Conservation (phyloP, 2,888 invertebrate species). For the Halocaridina rubra region DNA sequence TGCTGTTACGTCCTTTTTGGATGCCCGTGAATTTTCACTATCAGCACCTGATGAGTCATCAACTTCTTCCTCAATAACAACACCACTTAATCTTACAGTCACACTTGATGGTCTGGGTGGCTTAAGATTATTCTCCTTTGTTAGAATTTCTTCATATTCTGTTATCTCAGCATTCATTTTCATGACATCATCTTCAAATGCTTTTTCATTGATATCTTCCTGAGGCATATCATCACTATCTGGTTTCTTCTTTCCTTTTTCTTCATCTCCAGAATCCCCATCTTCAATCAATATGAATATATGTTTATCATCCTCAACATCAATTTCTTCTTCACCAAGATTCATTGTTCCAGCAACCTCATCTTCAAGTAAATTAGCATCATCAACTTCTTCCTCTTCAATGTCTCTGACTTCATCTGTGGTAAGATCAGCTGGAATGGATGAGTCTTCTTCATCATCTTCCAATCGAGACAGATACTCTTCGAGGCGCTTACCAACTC, state of each 20-base stretch:
- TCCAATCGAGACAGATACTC: constrained; percentile 49
- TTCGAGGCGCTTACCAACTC: constrained; percentile 48
- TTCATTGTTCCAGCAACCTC: background rate
- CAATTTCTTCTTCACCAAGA: background rate
- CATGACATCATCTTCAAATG: background rate
- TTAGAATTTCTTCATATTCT: background rate
- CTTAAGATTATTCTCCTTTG: background rate
- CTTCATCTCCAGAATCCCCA: background rate
- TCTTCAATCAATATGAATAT: constrained; percentile 44
- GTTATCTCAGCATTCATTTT: background rate
- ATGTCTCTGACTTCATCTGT: background rate
- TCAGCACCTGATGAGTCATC: background rate
- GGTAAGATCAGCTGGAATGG: background rate
- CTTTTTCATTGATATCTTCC: background rate
- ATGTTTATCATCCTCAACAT: constrained; percentile 12
- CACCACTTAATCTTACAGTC: background rate
- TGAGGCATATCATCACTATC: background rate
- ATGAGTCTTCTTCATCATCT: constrained; percentile 23
- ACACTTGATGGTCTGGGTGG: background rate
- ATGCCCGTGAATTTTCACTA: background rate
- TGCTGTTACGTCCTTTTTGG: no score
- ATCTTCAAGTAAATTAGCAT: constrained; percentile 12
- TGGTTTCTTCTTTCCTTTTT: background rate
- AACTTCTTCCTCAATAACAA: background rate
- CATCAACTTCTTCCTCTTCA: background rate